Evolutionary conservation across 2,113 vertebrate genomes (phyloP).

Genomic region (Pogonocichla stellata): DNA sequence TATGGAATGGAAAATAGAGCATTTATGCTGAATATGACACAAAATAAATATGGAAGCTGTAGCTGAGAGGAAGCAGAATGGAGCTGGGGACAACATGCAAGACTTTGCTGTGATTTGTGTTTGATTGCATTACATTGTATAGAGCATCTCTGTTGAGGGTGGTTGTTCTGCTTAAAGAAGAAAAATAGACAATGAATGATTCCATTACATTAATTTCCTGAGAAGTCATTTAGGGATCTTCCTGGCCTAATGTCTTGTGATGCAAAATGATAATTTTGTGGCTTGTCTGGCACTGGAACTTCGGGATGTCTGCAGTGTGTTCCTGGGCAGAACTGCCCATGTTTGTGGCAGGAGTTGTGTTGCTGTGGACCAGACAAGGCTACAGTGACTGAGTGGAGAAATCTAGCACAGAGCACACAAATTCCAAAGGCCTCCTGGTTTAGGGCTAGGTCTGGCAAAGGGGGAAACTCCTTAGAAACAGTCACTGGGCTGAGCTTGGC

Average conservation of each 20-base stretch:
- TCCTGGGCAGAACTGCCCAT: not conserved
- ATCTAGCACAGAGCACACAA: not conserved
- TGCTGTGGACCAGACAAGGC: not conserved
- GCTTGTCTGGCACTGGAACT: not conserved
- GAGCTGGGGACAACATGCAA: not conserved
- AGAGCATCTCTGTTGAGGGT: not conserved
- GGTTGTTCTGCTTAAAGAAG: not conserved
- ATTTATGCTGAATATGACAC: not conserved
- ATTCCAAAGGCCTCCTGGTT: not conserved
- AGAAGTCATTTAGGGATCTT: not conserved
- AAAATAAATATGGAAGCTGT: not conserved
- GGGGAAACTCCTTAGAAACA: not conserved
- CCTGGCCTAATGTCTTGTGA: not conserved
- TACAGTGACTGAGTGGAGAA: not conserved
- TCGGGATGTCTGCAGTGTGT: not conserved
- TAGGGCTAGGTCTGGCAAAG: not conserved
- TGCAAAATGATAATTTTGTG: not conserved
- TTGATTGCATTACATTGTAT: not conserved
- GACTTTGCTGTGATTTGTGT: not conserved
- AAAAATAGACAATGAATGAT: not conserved
- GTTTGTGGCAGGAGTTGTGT: not conserved
- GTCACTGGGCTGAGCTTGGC: not conserved
- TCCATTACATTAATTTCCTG: not conserved
- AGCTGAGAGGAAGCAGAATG: not conserved
- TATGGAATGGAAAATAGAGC: not conserved